These are phyloP conservation scores for Emberiza fucata DNA, from an alignment of 2,113 vertebrate genomes.

Conservation along the genomic window DNA sequence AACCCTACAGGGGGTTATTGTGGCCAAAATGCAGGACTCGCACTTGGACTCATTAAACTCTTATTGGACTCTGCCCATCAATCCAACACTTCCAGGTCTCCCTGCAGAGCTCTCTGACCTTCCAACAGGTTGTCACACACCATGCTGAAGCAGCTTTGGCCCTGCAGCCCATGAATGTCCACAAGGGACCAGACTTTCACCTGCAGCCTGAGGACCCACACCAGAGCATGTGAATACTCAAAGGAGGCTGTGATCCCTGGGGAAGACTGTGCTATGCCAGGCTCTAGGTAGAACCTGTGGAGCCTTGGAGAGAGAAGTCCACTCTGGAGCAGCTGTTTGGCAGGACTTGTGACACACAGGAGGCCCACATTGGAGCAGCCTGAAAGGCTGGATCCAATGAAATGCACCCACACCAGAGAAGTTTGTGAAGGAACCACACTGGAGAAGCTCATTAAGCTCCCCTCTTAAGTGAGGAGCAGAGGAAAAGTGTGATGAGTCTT, in stretches of 20 bases:
- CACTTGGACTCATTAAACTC: not conserved
- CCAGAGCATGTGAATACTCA: too few relatives aligned
- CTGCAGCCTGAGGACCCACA: not conserved
- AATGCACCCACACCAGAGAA: not conserved
- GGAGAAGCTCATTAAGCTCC: not conserved
- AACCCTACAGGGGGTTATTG: rapidly evolving
- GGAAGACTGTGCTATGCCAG: not conserved
- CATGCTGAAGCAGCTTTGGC: not conserved
- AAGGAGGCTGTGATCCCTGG: not conserved
- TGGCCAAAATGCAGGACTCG: not conserved
- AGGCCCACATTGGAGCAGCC: not conserved
- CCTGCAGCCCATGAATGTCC: not conserved
- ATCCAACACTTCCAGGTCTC: not conserved
- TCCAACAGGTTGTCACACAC: rapidly evolving
- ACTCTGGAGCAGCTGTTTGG: not conserved
- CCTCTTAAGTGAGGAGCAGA: not conserved
- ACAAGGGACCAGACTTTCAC: not conserved
- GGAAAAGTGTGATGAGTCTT: not conserved
- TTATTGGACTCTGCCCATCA: not conserved
- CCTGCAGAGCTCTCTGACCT: not conserved
- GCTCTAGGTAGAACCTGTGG: not conserved
- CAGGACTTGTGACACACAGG: not conserved
- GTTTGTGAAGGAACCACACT: rapidly evolving
- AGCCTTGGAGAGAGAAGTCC: not conserved
- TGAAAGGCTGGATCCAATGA: not conserved